These are phyloP conservation scores for Dolichotis patagonum DNA, from an alignment of 2,113 vertebrate genomes.

Conservation along the genomic window DNA sequence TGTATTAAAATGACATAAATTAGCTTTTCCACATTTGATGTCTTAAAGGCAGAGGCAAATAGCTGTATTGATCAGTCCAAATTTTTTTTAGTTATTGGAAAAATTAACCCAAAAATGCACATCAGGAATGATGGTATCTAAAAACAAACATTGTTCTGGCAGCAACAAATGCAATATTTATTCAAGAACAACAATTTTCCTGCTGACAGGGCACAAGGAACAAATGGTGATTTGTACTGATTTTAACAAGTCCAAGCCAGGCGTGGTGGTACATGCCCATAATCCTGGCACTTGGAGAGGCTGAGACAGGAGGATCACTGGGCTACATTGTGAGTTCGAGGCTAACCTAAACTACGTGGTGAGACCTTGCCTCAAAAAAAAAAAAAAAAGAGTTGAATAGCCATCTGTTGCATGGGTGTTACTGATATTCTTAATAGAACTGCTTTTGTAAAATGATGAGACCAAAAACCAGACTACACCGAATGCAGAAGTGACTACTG, in stretches of 20 bases:
- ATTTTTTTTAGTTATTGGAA: constrained; percentile 39
- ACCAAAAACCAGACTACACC: not conserved
- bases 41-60: constrained; percentile 31
- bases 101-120: constrained; percentile 45
- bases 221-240: not conserved
- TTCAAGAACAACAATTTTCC: constrained; percentile 51
- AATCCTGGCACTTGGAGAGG: not conserved
- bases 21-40: not conserved
- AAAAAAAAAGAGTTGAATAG: not conserved
- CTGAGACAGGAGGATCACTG: not conserved
- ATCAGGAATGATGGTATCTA: constrained; percentile 46
- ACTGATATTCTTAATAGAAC: not conserved
- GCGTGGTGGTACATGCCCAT: not conserved
- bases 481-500: not conserved
- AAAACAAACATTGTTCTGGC: constrained; percentile 61
- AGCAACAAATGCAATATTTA: constrained; percentile 71
- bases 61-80: constrained; percentile 61
- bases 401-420: not conserved
- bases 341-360: not conserved
- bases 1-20: not conserved
- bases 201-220: constrained; percentile 63
- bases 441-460: not conserved
- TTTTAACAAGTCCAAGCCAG: constrained; percentile 14
- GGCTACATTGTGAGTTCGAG: not conserved
- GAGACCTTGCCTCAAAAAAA: not conserved